These are phyloP conservation scores for Microcebus murinus DNA, from an alignment of 2,113 vertebrate species.

Conservation along the genomic window DNA sequence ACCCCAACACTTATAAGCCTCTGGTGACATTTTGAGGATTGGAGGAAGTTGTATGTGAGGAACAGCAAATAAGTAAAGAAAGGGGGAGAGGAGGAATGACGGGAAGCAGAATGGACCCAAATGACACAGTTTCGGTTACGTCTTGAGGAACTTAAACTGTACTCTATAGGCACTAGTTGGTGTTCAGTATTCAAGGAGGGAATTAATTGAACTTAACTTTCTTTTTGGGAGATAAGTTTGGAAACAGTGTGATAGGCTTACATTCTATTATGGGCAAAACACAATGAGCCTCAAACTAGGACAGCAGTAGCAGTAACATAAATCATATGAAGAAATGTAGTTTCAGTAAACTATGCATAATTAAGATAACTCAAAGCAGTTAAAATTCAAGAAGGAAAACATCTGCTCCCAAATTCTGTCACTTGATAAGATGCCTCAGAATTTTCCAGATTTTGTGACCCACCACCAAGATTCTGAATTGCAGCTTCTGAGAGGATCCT, in stretches of 20 bases:
- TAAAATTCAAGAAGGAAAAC: background rate
- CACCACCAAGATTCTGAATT: background rate
- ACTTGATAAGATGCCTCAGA: background rate
- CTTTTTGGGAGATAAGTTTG: background rate
- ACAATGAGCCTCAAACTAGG: background rate
- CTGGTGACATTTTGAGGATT: background rate
- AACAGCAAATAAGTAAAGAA: background rate
- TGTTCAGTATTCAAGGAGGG: background rate
- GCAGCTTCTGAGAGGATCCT: background rate
- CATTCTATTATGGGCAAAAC: background rate
- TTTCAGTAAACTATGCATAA: background rate
- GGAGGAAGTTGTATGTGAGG: background rate
- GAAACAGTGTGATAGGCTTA: background rate
- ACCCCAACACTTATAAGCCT: background rate
- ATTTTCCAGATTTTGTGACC: background rate
- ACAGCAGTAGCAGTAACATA: background rate
- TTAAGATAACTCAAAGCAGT: background rate
- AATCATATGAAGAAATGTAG: background rate
- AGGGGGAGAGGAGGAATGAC: background rate
- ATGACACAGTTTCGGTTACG: background rate
- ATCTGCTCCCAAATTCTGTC: background rate
- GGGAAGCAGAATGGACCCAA: background rate
- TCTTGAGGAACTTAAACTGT: background rate
- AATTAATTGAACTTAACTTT: background rate
- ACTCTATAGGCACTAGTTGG: background rate